Conservation (phyloP, 2,888 invertebrate genomes). For the Plagodis dolabraria region DNA sequence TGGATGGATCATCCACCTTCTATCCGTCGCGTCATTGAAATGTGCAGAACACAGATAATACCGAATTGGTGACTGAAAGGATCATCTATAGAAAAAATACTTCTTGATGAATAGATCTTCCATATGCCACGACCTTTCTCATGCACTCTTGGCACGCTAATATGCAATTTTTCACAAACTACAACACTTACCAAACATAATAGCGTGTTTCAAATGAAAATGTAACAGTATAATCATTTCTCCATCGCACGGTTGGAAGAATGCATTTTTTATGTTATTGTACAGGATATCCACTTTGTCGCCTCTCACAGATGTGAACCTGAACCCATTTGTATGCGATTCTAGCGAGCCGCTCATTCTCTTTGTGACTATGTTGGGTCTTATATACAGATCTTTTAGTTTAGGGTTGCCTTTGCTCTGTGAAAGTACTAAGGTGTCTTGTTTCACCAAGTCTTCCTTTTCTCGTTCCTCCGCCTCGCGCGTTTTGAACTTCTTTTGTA, state of each 20-base stretch:
- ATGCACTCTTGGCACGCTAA: too few species aligned
- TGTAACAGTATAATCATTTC: conserved; percentile 99
- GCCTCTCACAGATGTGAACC: conserved; percentile 99
- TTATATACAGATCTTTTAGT: conserved; percentile 98
- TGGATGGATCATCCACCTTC: too few species aligned
- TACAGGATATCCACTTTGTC: conserved; percentile 99
- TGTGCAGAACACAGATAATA: too few species aligned
- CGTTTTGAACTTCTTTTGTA: conserved; percentile 99
- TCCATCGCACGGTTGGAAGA: conserved; percentile 99
- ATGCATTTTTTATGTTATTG: conserved; percentile 99
- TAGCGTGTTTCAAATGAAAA: conserved; percentile 99
- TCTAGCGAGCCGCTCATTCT: conserved; percentile 97
- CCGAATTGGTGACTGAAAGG: too few species aligned
- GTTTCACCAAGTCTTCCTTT: conserved; percentile 99
- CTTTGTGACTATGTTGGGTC: conserved; percentile 99
- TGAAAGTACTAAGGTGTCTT: conserved; percentile 96
- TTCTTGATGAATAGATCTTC: too few species aligned
- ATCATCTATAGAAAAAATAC: too few species aligned
- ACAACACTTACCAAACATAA: conserved; percentile 94
- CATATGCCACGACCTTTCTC: too few species aligned
- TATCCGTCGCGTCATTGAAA: too few species aligned
- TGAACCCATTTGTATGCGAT: conserved; percentile 97
- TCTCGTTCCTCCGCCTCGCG: conserved; percentile 99
- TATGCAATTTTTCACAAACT: neutral
- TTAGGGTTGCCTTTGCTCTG: conserved; percentile 99